A percentile compares a stretch with the other conserved stretches of the same genome.
Conservation (phyloP, 1,140 invertebrate genomes). For the Megalopta genalis region DNA sequence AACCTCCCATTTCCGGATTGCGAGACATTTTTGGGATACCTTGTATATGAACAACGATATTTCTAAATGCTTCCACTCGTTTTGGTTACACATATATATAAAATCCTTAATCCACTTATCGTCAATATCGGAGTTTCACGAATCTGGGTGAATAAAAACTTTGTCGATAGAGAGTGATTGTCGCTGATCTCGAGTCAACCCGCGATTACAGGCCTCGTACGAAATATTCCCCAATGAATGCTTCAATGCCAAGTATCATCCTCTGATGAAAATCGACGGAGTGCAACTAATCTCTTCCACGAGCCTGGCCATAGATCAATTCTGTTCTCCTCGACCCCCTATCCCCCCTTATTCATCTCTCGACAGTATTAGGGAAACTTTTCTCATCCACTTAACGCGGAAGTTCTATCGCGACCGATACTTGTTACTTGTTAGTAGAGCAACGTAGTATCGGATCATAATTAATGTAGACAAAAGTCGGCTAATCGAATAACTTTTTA, state of each 20-base stretch:
- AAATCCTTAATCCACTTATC: too few species aligned
- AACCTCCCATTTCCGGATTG: too few species aligned
- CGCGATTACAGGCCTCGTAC: constrained; percentile 11
- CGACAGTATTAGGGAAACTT: constrained; percentile 60
- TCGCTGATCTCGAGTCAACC: too few species aligned
- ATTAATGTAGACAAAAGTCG: constrained; percentile 47
- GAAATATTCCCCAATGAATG: constrained; percentile 42
- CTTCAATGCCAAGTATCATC: constrained; percentile 54
- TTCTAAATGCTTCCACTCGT: too few species aligned
- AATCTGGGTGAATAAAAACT: neutral
- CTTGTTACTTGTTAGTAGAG: constrained; percentile 42
- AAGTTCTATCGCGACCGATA: constrained; percentile 53
- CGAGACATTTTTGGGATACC: too few species aligned
- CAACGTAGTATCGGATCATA: constrained; percentile 54
- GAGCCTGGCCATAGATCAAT: neutral
- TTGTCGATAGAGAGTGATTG: too few species aligned
- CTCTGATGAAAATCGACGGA: constrained; percentile 50
- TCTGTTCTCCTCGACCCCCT: neutral
- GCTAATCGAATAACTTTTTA: constrained; percentile 49
- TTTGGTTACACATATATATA: too few species aligned
- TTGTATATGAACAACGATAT: too few species aligned
- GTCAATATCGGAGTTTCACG: too few species aligned
- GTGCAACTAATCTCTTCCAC: constrained; percentile 54
- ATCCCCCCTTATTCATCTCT: constrained; percentile 16
- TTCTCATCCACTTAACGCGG: constrained; percentile 64